Conservation (phyloP, 1,140 invertebrate species). For the Monochamus saltuarius region DNA sequence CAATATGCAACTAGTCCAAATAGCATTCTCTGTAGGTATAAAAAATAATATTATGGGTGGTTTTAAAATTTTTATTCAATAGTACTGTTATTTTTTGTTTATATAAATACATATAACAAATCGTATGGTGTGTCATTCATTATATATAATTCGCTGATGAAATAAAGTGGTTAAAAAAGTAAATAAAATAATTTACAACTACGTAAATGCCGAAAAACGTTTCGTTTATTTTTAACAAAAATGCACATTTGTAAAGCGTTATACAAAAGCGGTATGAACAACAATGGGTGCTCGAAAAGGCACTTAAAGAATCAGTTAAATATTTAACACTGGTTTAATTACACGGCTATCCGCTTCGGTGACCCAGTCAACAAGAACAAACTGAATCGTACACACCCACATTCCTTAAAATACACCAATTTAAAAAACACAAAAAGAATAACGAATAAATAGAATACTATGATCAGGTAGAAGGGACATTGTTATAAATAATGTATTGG, state of each 20-base stretch:
- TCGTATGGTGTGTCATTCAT: conserved; percentile 40
- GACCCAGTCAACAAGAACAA: neutral
- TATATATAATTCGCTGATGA: conserved; percentile 41
- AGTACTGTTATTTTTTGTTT: conserved; percentile 39
- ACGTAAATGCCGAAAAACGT: conserved; percentile 36
- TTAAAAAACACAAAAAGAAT: conserved; percentile 18
- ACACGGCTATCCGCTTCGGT: conserved; percentile 7
- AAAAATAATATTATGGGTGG: conserved; percentile 10
- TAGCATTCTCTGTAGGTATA: neutral
- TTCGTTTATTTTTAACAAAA: conserved; percentile 29
- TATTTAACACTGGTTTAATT: conserved; percentile 19
- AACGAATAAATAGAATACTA: conserved; percentile 27
- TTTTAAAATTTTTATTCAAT: conserved; percentile 27
- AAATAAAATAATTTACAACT: conserved; percentile 37
- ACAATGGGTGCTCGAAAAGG: conserved; percentile 26
- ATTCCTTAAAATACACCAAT: conserved; percentile 18
- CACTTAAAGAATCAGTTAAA: conserved; percentile 27
- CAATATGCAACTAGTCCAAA: no score
- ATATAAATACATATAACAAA: conserved; percentile 38
- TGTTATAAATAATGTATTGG: conserved; percentile 20
- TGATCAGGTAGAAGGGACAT: conserved; percentile 16
- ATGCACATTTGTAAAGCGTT: conserved; percentile 36
- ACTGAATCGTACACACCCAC: conserved; percentile 18
- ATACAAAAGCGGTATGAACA: conserved; percentile 37
- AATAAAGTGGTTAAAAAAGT: conserved; percentile 29